Evolutionary conservation across 2,113 vertebrate genomes (phyloP).

Genomic region (Lepus timidus): DNA sequence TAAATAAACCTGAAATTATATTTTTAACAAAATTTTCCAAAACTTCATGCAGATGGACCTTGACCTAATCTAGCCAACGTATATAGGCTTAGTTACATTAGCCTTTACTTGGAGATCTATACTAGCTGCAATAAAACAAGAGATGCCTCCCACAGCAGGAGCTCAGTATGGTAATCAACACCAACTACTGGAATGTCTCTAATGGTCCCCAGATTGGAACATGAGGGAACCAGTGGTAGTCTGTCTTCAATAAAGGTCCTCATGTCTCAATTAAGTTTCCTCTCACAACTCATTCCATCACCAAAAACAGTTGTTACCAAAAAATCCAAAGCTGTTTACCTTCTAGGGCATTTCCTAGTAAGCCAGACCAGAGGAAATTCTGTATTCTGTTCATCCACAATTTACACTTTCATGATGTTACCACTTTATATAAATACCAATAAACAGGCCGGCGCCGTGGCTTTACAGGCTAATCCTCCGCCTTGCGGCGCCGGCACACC

Average conservation of each 20-base stretch:
- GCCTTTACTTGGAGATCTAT: neutral
- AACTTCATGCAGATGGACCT: neutral
- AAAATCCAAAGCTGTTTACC: constrained; percentile 37
- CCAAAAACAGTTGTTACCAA: neutral
- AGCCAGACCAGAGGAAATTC: neutral
- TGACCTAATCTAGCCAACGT: neutral
- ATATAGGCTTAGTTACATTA: neutral
- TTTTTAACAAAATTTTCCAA: constrained; percentile 51
- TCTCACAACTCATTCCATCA: constrained; percentile 13
- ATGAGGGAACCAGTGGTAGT: neutral
- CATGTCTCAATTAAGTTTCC: constrained; percentile 41
- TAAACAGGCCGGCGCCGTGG: neutral
- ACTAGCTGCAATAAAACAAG: constrained; percentile 5
- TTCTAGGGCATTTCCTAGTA: constrained; percentile 56
- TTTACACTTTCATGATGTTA: constrained; percentile 17
- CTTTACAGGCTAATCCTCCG: too few species aligned
- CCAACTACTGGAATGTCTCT: neutral
- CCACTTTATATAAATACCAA: constrained; percentile 44
- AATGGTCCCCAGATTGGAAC: neutral
- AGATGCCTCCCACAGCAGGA: neutral
- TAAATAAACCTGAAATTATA: constrained; percentile 14
- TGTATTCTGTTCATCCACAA: neutral
- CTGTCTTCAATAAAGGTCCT: neutral
- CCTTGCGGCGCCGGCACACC: too few species aligned
- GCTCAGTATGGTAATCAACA: constrained; percentile 10